phyloP scores from a whole-genome alignment of 2,888 invertebrate genomes.

The Drosophila fulvimacula region DNA sequence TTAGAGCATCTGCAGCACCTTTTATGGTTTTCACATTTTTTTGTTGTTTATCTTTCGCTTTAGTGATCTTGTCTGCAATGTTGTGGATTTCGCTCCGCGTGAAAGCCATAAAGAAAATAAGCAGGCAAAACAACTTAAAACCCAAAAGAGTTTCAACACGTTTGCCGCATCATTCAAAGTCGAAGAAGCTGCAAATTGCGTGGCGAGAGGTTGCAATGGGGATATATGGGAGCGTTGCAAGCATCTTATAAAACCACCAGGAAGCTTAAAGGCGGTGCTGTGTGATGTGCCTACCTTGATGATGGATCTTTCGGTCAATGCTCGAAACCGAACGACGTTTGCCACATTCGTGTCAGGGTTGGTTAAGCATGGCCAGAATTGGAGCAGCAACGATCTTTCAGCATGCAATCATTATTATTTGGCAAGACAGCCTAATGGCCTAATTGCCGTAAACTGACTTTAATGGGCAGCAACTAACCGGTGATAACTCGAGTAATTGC shows the following conservation, averaged over 20 bases:
- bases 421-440: slow-evolving; percentile 23
- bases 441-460: slow-evolving; percentile 24
- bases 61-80: slow-evolving; percentile 36
- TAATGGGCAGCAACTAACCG: slow-evolving; percentile 16
- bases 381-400: slow-evolving; percentile 24
- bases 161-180: slow-evolving; percentile 15
- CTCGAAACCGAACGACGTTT: slow-evolving; percentile 19
- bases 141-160: slow-evolving; percentile 19
- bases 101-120: slow-evolving; percentile 50
- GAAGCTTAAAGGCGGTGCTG: slow-evolving; percentile 24
- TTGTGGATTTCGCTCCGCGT: slow-evolving; percentile 30
- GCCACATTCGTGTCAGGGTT: slow-evolving; percentile 4
- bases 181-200: slow-evolving; percentile 26
- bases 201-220: background rate
- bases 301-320: slow-evolving; percentile 9
- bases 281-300: slow-evolving; percentile 6
- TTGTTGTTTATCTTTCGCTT: slow-evolving; percentile 13
- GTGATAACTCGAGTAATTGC: slow-evolving; percentile 21
- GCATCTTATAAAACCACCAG: slow-evolving; percentile 31
- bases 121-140: background rate
- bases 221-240: slow-evolving; percentile 34
- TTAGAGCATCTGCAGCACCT: slow-evolving; percentile 6
- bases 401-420: slow-evolving; percentile 9
- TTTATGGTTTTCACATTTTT: slow-evolving; percentile 5
- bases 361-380: slow-evolving; percentile 2